phyloP scores from a whole-genome alignment of 2,888 invertebrate genomes.

The Eupithecia pulchellata region DNA sequence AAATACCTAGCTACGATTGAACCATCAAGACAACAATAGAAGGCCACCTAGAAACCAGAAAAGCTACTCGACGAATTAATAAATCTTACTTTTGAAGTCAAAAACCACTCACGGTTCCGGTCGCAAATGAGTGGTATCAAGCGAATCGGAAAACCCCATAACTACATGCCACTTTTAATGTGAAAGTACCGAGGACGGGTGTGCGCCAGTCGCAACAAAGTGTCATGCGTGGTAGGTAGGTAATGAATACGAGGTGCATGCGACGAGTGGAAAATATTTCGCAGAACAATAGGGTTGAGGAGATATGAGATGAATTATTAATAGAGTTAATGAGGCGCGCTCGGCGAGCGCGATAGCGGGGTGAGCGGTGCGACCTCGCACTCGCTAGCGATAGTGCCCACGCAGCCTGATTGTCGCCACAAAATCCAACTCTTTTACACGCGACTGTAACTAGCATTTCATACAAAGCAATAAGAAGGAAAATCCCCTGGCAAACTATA shows the following conservation, averaged over 20 bases:
- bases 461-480: conserved; percentile 33
- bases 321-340: conserved; percentile 78
- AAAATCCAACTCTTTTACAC: conserved; percentile 61
- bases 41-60: conserved; percentile 33
- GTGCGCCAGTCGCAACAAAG: conserved; percentile 30
- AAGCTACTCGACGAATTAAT: conserved; percentile 24
- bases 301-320: conserved; percentile 81
- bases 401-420: conserved; percentile 84
- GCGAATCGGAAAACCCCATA: conserved; percentile 40
- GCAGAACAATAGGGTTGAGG: conserved; percentile 75
- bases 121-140: conserved; percentile 33
- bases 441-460: conserved; percentile 45
- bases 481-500: conserved; percentile 30
- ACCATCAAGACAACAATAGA: conserved; percentile 29
- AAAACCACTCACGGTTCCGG: conserved; percentile 37
- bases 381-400: conserved; percentile 80
- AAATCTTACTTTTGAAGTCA: conserved; percentile 27
- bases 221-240: conserved; percentile 39
- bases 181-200: conserved; percentile 27
- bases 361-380: conserved; percentile 81
- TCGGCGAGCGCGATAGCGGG: conserved; percentile 72
- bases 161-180: conserved; percentile 25
- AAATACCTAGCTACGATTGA: conserved; percentile 9
- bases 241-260: conserved; percentile 48
- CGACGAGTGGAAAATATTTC: conserved; percentile 71